Base-by-base conservation (phyloP, 2,888 invertebrate genomes). In the Anodontia alba region DNA sequence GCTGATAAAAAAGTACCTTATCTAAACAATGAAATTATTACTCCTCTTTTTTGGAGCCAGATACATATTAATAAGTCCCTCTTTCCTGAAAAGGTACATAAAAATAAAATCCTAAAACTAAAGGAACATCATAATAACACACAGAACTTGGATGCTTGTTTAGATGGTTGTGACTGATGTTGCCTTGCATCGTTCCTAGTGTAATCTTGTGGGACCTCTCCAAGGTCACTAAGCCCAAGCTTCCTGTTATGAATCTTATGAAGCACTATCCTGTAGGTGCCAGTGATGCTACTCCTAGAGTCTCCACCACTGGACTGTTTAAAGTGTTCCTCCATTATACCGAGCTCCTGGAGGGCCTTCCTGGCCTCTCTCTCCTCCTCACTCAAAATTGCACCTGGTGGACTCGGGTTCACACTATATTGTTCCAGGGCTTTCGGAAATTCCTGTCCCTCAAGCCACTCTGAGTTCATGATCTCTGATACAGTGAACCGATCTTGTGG, bases 181-280 rank as follows among this genome's bases (percentile, higher is more conserved):
- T 31, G 46, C 10, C 54, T 62, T 31, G 76, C 57, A 2, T 72
- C 33, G 17, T 38, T 70, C 10, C 78, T 73, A n/a, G 69, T 57
- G n/a, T 73, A 54, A 31, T 73, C 77, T 49, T 81, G 75, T 36
- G 77, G 26, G 62, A 66, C 57, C 49, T 72, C 78, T 62, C 71
- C 74, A 3, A 78, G 73, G 75, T 89, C 87, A 1, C 75, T 75
- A 68, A 90, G 78, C 20, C 92, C 91, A 15, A 89, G 84, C 36
- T 91, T 90, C 49, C 90, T 87, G 83, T 93, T 94, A 85, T 95
- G 94, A 12, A 94, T 91, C 66, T 90, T 87, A 83, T 96, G 96
- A 81, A 96, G 95, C 46, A 96, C 95, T 80, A 97, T 97, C 62
- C 97, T 95, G 93, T 97, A 97, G 68, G 96, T 96, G 15, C 97